Evolutionary conservation across 1,140 invertebrate genomes (phyloP), one percentile per base, ranked within the genome.

Genomic region (Saccostrea cuccullata): DNA sequence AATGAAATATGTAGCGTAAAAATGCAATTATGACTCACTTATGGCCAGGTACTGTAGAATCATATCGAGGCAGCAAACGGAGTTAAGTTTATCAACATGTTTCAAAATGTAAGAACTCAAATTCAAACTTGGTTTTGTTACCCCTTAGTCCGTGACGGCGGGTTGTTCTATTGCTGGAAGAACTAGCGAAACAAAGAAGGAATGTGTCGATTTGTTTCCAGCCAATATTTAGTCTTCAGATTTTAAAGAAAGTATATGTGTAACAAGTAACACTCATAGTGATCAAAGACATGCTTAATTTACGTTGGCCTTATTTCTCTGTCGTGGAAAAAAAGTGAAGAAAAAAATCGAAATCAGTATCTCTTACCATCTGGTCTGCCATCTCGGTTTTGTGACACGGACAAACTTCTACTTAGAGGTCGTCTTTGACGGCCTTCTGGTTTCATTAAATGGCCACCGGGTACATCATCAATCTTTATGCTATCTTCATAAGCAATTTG

Each of bases 361-460:
- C 6, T 55, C 82, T 84, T 84, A 84, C 82, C 82, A 20, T 84
- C 55, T 8, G 55, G 40, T 55, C 55, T 84, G 55, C 82, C 9
- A 20, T 55, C 82, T 56, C 82, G 82, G 23, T 55, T 55, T 56
- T 84, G 40, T 56, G 40, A 55, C 20, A 84, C 12, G 15, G 82
- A 84, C 82, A 26, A 1, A n/a, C 82, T 84, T 55, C 82, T 84
- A 55, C 55, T 55, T 55, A 84, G 47, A 15, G 82, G 82, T 36
- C 55, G 82, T 12, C 47, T 36, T 55, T 26, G 40, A 6, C 55
- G 40, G n/a, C 36, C 82, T n/a, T 84, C 86, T 0, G 86, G 83
- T 60, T 92, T 88, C 77, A 93, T 90, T 60, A 92, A 83, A 82
- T 93, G 87, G 13, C 92, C 92, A 6, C 90, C 90, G 0, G 92